Percentiles rank a stretch among this genome's conserved stretches.
Evolutionary conservation across 2,888 invertebrate species (phyloP).

Genomic region (Drosophila nigricruria): DNA sequence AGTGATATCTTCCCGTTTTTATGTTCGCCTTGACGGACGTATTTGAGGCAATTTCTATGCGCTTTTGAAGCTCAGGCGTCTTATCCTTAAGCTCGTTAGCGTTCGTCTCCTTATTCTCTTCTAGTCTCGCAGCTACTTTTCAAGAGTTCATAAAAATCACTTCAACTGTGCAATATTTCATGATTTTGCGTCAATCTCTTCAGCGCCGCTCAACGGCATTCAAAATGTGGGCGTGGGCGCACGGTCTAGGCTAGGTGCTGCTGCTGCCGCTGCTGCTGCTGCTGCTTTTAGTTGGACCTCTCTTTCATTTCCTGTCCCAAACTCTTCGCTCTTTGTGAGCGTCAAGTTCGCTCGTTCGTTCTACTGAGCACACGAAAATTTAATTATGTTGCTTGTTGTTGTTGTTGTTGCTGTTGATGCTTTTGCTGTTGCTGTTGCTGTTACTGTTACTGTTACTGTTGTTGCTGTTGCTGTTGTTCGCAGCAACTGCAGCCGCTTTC

Average conservation of each 20-base stretch:
- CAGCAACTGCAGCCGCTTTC: conserved; percentile 45
- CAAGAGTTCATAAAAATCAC: conserved; percentile 77
- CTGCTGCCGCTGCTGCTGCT: background rate
- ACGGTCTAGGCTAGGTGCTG: background rate
- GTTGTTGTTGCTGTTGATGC: conserved; percentile 39
- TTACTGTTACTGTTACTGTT: conserved; percentile 38
- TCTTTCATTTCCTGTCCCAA: background rate
- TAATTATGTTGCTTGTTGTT: conserved; percentile 62
- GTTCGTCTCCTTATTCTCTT: conserved; percentile 31
- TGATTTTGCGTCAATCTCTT: conserved; percentile 71
- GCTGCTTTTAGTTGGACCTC: background rate
- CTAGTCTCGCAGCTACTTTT: conserved; percentile 58
- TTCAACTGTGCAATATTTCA: conserved; percentile 79
- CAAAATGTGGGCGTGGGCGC: conserved; percentile 11
- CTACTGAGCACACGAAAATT: conserved; percentile 69
- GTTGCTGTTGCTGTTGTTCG: conserved; percentile 10
- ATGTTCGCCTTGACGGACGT: conserved; percentile 5
- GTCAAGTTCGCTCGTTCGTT: conserved; percentile 63
- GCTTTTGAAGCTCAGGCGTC: conserved; percentile 35
- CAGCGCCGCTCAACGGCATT: conserved; percentile 41
- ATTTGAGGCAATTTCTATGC: conserved; percentile 45
- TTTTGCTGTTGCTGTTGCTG: conserved; percentile 5
- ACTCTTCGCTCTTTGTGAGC: conserved; percentile 39
- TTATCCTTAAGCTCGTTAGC: conserved; percentile 72
- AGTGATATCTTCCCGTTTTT: background rate